phyloP scores from a whole-genome alignment of 2,113 vertebrate genomes.

The Brachyhypopomus gauderio region DNA sequence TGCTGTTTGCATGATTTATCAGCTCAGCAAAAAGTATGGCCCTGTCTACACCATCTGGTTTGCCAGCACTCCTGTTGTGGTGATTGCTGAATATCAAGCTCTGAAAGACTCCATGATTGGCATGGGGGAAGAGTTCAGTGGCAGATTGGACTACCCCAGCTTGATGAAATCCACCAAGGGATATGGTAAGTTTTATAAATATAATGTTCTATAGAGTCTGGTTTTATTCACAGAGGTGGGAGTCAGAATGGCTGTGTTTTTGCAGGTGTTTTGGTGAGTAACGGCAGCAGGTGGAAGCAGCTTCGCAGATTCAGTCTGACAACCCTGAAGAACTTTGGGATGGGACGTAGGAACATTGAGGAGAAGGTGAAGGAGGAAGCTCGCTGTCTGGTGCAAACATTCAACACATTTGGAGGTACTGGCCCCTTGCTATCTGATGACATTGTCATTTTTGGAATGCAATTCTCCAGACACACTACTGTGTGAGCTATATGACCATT shows the following conservation, averaged over 20 bases:
- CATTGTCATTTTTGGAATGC: neutral
- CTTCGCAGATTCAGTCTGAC: conserved; percentile 68
- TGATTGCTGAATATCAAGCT: conserved; percentile 57
- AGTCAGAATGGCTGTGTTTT: neutral
- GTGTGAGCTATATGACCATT: too few species aligned
- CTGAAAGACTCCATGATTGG: conserved; percentile 57
- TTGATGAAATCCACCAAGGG: conserved; percentile 47
- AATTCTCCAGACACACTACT: too few species aligned
- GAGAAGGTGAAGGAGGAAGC: conserved; percentile 72
- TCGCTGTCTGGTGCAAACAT: conserved; percentile 62
- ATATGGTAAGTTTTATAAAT: conserved; percentile 50
- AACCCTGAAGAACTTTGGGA: conserved; percentile 72
- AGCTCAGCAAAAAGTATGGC: conserved; percentile 59
- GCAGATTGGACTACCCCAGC: conserved; percentile 46
- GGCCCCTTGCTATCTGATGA: neutral
- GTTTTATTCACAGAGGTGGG: neutral
- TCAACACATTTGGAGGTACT: conserved; percentile 48
- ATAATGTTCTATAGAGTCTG: neutral
- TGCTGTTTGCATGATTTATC: neutral
- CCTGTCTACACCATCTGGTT: conserved; percentile 52
- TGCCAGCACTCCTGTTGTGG: conserved; percentile 59
- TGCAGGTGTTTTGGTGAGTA: conserved; percentile 57
- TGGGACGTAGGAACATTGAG: conserved; percentile 74
- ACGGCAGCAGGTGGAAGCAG: conserved; percentile 67
- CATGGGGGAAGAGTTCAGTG: conserved; percentile 60